Evolutionary conservation across 1,140 invertebrate species (phyloP).

Genomic region (Lerema accius): DNA sequence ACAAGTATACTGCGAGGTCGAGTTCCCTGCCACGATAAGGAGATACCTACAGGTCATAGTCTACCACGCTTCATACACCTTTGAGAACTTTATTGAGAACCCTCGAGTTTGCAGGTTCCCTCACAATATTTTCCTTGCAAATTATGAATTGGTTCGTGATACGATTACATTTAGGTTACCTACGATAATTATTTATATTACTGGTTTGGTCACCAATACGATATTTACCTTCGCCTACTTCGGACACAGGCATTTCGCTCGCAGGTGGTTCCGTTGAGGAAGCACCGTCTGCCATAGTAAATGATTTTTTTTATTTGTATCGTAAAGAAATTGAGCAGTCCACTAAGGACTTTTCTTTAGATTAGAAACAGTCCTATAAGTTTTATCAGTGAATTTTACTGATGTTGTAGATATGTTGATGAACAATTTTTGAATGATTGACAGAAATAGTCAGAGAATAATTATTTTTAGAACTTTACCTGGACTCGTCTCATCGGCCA

Average conservation of each 20-base stretch:
- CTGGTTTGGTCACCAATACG: not conserved
- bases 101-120: too few relatives aligned
- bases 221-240: slow-evolving; percentile 39
- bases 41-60: too few relatives aligned
- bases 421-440: slow-evolving; percentile 20
- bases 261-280: slow-evolving; percentile 43
- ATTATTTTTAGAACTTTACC: slow-evolving; percentile 5
- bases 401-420: slow-evolving; percentile 13
- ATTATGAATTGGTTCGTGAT: too few relatives aligned
- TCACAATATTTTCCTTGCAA: too few relatives aligned
- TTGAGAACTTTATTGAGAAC: too few relatives aligned
- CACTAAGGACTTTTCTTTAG: not conserved
- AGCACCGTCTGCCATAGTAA: slow-evolving; percentile 22
- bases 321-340: not conserved
- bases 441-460: slow-evolving; percentile 38
- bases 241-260: slow-evolving; percentile 44
- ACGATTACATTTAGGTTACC: too few relatives aligned
- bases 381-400: slow-evolving; percentile 18
- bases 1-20: too few relatives aligned
- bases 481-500: not conserved
- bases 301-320: slow-evolving; percentile 18
- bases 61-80: too few relatives aligned
- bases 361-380: slow-evolving; percentile 53
- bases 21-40: too few relatives aligned
- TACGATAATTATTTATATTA: too few relatives aligned